Evolutionary conservation across 2,797 vertebrate genomes (phyloP), one percentile per base, ranked within the genome.

Genomic region (Falco cherrug): DNA sequence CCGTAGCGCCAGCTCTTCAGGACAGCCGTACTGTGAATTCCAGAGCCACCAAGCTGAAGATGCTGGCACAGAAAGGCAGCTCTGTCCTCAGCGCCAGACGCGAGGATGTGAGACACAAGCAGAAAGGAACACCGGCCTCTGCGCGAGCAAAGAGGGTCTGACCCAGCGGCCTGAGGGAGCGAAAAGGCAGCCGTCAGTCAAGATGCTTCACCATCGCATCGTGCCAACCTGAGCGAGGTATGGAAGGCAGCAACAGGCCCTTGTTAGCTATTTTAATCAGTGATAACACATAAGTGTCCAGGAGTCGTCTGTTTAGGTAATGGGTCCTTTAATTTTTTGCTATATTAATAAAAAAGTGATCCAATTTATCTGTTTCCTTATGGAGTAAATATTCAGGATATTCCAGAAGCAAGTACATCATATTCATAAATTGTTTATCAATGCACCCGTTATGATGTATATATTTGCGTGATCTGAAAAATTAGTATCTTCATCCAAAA

Each of bases 381-480:
- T 20, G 90, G 22, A 90, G 80, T 81, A 84, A 94, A 68, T 56
- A 91, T 33, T 69, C 84, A 68, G 61, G 95, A 92, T 50, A 94
- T 65, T 64, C 67, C 78, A 89, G 93, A 91, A 96, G 92, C 79
- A 96, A 93, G 92, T 73, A 91, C 90, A 90, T 67, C 89, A 64
- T 18, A 90, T 92, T 94, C 93, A 75, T 28, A 48, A 97, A 91
- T 45, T 77, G 90, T 82, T 95, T 92, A 63, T 96, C 95, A 96
- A 54, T 0, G 5, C 88, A 93, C 74, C 93, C 70, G 84, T 79
- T 70, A 97, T 53, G 89, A 92, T 39, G 41, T 28, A 67, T 77
- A 18, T 78, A 91, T 93, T 86, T 95, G 91, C 93, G 97, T 75
- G 92, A 85, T 83, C 84, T 93, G 82, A 96, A 97, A 97, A 97